phyloP scores from a whole-genome alignment of 2,888 invertebrate genomes.

The Tipula vernalis region DNA sequence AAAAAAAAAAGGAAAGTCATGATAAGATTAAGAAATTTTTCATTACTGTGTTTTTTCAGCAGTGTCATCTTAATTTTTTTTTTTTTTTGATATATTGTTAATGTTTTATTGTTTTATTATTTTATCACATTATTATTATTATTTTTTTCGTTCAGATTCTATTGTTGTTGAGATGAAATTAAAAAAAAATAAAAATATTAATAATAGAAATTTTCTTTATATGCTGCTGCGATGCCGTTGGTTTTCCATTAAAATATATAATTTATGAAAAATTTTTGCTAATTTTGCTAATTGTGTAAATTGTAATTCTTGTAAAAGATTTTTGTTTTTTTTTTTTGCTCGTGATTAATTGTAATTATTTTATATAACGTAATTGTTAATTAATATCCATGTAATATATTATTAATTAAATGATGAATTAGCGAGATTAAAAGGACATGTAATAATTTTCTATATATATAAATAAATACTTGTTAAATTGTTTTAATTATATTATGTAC shows the following conservation, averaged over 20 bases:
- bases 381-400: background rate
- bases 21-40: slow-evolving; percentile 4
- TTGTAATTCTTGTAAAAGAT: background rate
- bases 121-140: background rate
- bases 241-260: background rate
- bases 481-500: background rate
- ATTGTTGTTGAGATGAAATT: background rate
- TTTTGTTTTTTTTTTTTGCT: background rate
- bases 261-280: background rate
- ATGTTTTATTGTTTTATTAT: background rate
- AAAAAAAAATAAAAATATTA: background rate
- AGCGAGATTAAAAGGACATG: background rate
- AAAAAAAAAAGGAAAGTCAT: background rate
- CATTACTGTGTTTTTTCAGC: background rate
- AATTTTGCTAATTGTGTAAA: background rate
- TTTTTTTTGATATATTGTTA: background rate
- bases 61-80: background rate
- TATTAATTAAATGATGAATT: background rate
- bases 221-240: background rate
- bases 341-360: background rate
- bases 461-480: background rate
- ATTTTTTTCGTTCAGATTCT: background rate
- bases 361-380: background rate
- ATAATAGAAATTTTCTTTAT: background rate
- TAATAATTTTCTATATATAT: background rate